Conservation (phyloP, 2,797 vertebrate genomes). For the Carcharodon carcharias region DNA sequence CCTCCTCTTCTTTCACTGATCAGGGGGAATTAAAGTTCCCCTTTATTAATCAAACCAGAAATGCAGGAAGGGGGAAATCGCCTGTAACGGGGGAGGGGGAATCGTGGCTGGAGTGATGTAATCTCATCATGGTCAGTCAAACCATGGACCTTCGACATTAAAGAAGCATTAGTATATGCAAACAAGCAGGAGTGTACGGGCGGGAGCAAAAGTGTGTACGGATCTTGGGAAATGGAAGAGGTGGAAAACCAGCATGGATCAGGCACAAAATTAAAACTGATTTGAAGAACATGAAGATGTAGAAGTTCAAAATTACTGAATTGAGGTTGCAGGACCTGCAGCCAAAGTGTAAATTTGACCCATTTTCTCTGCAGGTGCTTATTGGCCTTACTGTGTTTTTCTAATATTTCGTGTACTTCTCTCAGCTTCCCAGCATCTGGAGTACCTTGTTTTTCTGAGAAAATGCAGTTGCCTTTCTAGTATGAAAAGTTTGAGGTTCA, state of each 20-base stretch:
- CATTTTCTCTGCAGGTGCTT: neutral
- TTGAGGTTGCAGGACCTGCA: neutral
- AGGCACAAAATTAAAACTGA: neutral
- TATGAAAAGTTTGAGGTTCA: neutral
- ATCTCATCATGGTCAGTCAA: neutral
- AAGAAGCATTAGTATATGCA: neutral
- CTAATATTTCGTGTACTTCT: neutral
- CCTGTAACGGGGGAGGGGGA: too few relatives aligned
- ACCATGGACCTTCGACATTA: neutral
- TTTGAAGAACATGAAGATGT: neutral
- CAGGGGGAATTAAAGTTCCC: too few relatives aligned
- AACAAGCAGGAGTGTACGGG: neutral
- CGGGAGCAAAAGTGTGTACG: neutral
- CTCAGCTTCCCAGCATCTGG: neutral
- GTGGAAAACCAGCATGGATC: neutral
- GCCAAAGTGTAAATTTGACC: neutral
- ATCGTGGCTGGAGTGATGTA: neutral
- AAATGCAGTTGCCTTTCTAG: neutral
- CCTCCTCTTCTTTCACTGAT: too few relatives aligned
- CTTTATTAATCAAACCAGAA: too few relatives aligned
- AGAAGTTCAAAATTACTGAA: neutral
- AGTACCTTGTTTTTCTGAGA: neutral
- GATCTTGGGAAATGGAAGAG: neutral
- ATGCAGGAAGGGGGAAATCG: too few relatives aligned
- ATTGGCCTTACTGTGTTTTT: neutral